These are phyloP conservation scores for Drosophila pseudoananassae DNA, from an alignment of 1,140 invertebrate genomes.

Conservation along the genomic window DNA sequence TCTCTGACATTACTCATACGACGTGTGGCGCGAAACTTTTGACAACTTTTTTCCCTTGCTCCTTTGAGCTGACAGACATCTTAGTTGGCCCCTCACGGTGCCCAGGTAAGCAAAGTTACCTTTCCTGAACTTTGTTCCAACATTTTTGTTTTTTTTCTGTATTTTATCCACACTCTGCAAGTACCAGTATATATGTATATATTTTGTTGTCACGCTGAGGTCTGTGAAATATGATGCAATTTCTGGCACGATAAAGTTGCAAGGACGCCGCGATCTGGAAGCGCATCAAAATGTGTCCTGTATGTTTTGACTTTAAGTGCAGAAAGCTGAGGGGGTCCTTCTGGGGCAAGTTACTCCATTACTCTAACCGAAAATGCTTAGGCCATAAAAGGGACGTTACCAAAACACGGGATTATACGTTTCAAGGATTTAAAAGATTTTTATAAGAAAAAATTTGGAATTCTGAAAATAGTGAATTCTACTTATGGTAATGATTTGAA, in stretches of 20 bases:
- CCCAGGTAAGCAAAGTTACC: slow-evolving; percentile 46
- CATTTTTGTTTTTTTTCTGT: neutral
- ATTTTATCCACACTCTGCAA: neutral
- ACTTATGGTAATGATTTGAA: too few species aligned
- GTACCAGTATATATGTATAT: slow-evolving; percentile 22
- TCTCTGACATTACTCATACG: slow-evolving; percentile 70
- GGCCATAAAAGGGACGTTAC: neutral
- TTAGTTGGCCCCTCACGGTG: slow-evolving; percentile 34
- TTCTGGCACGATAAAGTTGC: slow-evolving; percentile 79
- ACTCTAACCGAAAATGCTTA: slow-evolving; percentile 8
- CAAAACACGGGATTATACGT: too few species aligned
- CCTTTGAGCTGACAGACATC: slow-evolving; percentile 47
- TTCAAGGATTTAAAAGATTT: too few species aligned
- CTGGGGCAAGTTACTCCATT: slow-evolving; percentile 20
- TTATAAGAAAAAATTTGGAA: too few species aligned
- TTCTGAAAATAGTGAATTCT: too few species aligned
- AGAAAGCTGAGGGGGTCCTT: slow-evolving; percentile 18
- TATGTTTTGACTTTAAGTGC: slow-evolving; percentile 65
- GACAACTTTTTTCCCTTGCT: slow-evolving; percentile 35
- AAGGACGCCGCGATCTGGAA: slow-evolving; percentile 60
- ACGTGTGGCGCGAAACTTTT: slow-evolving; percentile 56
- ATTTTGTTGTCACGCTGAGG: slow-evolving; percentile 62
- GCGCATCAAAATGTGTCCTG: slow-evolving; percentile 61
- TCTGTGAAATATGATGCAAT: slow-evolving; percentile 79
- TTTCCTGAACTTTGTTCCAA: slow-evolving; percentile 32